phyloP scores from a whole-genome alignment of 2,113 vertebrate species.

The Cinclus mexicanus region DNA sequence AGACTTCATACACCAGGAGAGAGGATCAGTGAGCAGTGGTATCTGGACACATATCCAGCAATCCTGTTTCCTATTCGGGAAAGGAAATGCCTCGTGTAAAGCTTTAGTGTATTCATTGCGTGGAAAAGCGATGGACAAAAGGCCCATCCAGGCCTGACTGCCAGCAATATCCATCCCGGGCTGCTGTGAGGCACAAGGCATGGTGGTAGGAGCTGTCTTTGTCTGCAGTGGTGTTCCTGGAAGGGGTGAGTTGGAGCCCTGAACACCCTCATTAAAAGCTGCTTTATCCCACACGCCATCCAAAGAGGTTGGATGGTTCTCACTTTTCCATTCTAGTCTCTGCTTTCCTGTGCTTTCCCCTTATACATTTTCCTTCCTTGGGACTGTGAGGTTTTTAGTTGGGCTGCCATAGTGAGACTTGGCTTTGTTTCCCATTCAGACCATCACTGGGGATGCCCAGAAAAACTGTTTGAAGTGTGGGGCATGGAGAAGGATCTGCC shows the following conservation, averaged over 20 bases:
- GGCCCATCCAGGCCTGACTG: constrained; percentile 50
- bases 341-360: neutral
- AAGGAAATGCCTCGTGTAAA: neutral
- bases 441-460: neutral
- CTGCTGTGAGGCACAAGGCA: neutral
- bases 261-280: constrained; percentile 56
- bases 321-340: neutral
- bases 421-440: neutral
- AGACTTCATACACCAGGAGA: neutral
- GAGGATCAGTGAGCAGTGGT: neutral
- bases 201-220: neutral
- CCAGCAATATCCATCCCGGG: neutral
- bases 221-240: neutral
- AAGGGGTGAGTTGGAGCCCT: neutral
- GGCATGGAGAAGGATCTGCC: neutral
- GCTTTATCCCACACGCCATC: neutral
- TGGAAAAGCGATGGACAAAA: constrained; percentile 1
- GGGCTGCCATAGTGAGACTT: neutral
- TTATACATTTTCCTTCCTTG: rapidly evolving
- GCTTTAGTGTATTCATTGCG: neutral
- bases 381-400: neutral
- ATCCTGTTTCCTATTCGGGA: neutral
- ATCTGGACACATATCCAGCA: neutral
- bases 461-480: neutral
- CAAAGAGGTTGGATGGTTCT: neutral